Evolutionary conservation across 2,888 invertebrate species (phyloP), one percentile per base, ranked within the genome.

Genomic region (Sericinus montela): DNA sequence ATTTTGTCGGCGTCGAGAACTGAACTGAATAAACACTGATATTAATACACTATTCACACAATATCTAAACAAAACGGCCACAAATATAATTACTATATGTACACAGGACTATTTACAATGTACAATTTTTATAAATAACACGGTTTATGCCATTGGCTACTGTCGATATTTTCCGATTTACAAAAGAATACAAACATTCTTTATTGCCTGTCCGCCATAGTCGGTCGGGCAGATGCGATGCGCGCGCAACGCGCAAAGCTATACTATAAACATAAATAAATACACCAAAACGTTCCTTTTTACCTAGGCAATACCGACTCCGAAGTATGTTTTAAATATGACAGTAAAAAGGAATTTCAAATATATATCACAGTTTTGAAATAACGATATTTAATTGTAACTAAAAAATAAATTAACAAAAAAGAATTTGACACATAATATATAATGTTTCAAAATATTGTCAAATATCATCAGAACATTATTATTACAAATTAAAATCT

Each of bases 51-150:
- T 85, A 90, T 91, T 91, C 91, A 91, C 91, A 89, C 89, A 90
- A 86, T 75, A 82, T 77, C 78, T 80, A 83, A 90, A 90, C 90
- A 89, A 85, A 90, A 90, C 89, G 76, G 78, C 84, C 90, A 89
- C 87, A 91, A 91, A 91, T 91, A 91, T 91, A 91, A 91, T 87
- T 90, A 92, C 92, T 92, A 92, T 91, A 92, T 92, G 90, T 92
- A 92, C 92, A 92, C 90, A 80, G 84, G 89, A 91, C 92, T 92
- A 92, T 92, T 91, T 92, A 92, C 92, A 92, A 92, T 91, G 90
- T 91, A 91, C 91, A 91, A 89, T 90, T 90, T 89, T 87, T 89
- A 90, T 89, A 90, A 84, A 87, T 90, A 88, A 84, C 82, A 80
- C 84, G 84, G 78, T 83, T 92, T 92, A 92, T 86, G 91, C 91